These are phyloP conservation scores for Branchellion lobata DNA, from an alignment of 2,888 invertebrate genomes.

Conservation along the genomic window DNA sequence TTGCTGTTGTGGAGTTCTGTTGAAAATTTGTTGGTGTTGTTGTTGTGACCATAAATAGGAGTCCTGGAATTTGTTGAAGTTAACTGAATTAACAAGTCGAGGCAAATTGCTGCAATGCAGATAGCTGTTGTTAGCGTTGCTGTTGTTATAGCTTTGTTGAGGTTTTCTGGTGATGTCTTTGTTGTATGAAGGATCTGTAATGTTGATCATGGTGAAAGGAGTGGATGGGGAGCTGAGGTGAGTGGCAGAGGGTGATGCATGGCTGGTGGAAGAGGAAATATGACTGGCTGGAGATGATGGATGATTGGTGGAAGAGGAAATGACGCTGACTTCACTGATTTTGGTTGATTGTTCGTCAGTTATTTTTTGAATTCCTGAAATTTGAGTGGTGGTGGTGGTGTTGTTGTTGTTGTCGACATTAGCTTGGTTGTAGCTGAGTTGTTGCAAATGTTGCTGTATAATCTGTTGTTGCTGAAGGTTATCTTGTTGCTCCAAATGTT, in stretches of 20 bases:
- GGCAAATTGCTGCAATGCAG: not conserved
- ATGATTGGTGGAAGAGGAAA: not conserved
- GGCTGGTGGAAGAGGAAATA: not conserved
- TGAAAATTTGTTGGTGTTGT: slow-evolving; percentile 1
- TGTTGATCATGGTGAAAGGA: not conserved
- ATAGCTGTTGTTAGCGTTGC: not conserved
- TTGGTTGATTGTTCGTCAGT: not conserved
- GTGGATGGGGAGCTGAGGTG: not conserved
- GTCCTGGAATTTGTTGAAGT: not conserved
- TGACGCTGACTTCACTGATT: not conserved
- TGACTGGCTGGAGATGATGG: not conserved
- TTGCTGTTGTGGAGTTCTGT: not conserved
- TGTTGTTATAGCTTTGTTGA: not conserved
- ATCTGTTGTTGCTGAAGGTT: not conserved
- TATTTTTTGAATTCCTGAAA: not conserved
- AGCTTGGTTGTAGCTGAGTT: not conserved
- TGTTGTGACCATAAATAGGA: slow-evolving; percentile 6
- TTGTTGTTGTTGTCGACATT: not conserved
- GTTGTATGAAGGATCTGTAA: not conserved
- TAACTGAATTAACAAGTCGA: not conserved
- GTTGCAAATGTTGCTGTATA: not conserved
- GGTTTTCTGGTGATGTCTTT: not conserved
- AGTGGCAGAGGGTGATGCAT: not conserved
- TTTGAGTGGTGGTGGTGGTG: not conserved
- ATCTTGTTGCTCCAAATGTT: not conserved